Evolutionary conservation across 2,888 invertebrate species (phyloP), one percentile per base, ranked within the genome.

Genomic region (Helleia helle): DNA sequence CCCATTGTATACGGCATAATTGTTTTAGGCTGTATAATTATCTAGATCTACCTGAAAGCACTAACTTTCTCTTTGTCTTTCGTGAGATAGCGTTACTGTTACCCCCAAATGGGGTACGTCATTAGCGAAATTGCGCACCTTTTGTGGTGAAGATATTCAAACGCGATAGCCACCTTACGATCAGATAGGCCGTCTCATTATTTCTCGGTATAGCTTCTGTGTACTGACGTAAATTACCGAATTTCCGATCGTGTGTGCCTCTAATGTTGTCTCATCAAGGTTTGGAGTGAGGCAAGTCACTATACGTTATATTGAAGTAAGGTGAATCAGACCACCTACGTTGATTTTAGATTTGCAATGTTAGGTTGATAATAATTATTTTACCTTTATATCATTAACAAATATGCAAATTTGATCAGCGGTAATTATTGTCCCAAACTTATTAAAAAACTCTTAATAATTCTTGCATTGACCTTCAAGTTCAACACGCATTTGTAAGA

Each of bases 161-260:
- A 11, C 8, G 34, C 11, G 34, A 34, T 34, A 34, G 11, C 34
- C 34, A 8, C 34, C 11, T 34, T 34, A 22, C 22, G 34, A 34
- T 34, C 34, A 22, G 34, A 34, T 34, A 34, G 22, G 34, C 34
- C 34, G 12, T 34, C 34, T 34, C 34, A 34, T 34, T 34, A 34
- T 34, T 22, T 22, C 18, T 18, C 22, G 17, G 31, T 6, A 31
- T 31, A 9, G 18, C 17, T 17, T 3, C 31, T 12, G 12, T 34
- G 18, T 22, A 34, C 14, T 7, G 3, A 29, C n/a, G 22, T 22
- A 11, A 34, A 8, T 34, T 11, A 34, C 34, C 8, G 34, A 12
- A 11, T 34, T 18, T 22, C 8, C 12, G 22, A 34, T 30, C 15
- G 15, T 15, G 15, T n/a, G 4, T 4, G 4, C 12, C 9, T 3